Conservation (phyloP, 2,888 invertebrate species). For the Drosophila borealis region DNA sequence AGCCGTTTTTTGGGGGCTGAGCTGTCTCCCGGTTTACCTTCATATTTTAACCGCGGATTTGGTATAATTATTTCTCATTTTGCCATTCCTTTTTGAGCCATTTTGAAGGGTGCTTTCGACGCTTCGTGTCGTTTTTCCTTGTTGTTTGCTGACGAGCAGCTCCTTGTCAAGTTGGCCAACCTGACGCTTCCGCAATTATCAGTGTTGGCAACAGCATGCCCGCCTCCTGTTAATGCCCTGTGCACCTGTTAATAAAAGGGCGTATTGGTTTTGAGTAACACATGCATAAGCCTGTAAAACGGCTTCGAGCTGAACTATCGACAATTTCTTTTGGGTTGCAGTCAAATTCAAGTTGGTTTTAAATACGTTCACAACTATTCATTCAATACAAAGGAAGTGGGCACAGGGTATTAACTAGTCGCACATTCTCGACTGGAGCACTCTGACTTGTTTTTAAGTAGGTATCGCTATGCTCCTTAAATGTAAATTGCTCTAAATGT, state of each 20-base stretch:
- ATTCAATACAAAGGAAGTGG: too few relatives aligned
- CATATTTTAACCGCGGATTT: conserved; percentile 74
- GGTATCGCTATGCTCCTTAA: conserved; percentile 57
- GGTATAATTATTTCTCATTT: conserved; percentile 79
- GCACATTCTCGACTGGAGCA: too few relatives aligned
- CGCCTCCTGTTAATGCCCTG: conserved; percentile 37
- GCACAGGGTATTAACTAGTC: not conserved
- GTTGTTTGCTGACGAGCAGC: conserved; percentile 57
- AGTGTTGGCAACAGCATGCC: conserved; percentile 34
- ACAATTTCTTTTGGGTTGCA: too few relatives aligned
- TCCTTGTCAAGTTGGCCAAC: conserved; percentile 69
- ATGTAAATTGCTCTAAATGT: conserved; percentile 71
- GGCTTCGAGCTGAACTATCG: too few relatives aligned
- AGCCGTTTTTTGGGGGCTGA: conserved; percentile 22
- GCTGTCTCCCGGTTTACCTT: conserved; percentile 51
- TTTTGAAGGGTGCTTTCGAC: conserved; percentile 58
- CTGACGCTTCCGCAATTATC: conserved; percentile 79
- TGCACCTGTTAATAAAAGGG: not conserved
- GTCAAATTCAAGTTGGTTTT: too few relatives aligned
- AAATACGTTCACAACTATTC: too few relatives aligned
- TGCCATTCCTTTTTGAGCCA: conserved; percentile 60
- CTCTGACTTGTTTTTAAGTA: conserved; percentile 45
- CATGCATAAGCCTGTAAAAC: too few relatives aligned
- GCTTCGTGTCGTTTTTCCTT: conserved; percentile 48
- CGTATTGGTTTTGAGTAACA: not conserved